These are phyloP conservation scores for Tetragonisca angustula DNA, from an alignment of 2,888 invertebrate species.

Conservation along the genomic window DNA sequence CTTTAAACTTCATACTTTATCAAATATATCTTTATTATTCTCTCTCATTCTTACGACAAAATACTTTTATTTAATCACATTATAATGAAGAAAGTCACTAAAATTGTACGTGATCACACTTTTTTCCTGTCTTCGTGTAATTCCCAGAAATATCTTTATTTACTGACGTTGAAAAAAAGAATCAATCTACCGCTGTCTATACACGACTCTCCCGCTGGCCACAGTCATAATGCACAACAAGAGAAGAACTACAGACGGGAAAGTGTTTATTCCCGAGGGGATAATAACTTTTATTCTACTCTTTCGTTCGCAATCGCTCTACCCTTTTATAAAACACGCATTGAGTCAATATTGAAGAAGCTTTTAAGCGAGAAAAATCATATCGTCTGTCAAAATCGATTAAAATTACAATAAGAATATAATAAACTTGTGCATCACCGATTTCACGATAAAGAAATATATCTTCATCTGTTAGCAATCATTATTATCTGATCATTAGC, in stretches of 20 bases:
- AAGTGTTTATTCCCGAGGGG: background rate
- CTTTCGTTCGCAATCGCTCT: too few relatives aligned
- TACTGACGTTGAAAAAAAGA: background rate
- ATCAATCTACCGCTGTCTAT: background rate
- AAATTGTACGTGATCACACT: too few relatives aligned
- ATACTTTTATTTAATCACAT: too few relatives aligned
- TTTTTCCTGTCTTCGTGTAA: too few relatives aligned
- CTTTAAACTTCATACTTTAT: too few relatives aligned
- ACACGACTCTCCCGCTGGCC: background rate
- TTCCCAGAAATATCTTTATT: too few relatives aligned
- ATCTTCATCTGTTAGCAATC: background rate
- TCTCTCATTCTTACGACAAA: too few relatives aligned
- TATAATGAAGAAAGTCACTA: too few relatives aligned
- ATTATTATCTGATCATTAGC: slow-evolving; percentile 58
- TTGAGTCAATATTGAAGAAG: background rate
- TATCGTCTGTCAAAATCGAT: background rate
- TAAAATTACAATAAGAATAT: background rate
- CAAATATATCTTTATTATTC: too few relatives aligned
- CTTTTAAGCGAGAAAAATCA: background rate
- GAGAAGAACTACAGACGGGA: background rate
- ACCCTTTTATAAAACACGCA: background rate
- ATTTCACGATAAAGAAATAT: background rate
- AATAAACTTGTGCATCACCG: slow-evolving; percentile 67
- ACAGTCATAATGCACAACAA: background rate
- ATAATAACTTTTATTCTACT: background rate